Evolutionary conservation across 2,113 vertebrate genomes (phyloP).

Genomic region (Nansenia antarctica): DNA sequence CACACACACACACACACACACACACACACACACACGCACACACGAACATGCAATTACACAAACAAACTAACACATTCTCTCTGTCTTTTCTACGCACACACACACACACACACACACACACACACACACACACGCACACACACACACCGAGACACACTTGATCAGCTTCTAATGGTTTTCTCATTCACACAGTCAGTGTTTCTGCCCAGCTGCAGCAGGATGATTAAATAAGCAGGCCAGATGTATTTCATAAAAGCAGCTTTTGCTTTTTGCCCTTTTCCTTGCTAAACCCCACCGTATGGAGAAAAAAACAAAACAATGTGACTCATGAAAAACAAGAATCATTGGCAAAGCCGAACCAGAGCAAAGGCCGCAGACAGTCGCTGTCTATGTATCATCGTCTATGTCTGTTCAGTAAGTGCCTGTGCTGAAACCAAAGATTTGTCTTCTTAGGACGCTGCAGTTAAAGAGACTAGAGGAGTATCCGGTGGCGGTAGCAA

Average conservation of each 20-base stretch:
- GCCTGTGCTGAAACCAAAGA: not conserved
- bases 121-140: no score
- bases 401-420: no score
- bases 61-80: no score
- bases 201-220: not conserved
- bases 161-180: not conserved
- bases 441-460: not conserved
- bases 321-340: not conserved
- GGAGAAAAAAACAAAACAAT: not conserved
- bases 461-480: not conserved
- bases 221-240: not conserved
- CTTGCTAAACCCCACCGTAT: not conserved
- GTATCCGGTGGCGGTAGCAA: not conserved
- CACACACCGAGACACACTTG: not conserved
- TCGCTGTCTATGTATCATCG: no score
- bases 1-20: no score
- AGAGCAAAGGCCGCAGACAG: not conserved
- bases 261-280: not conserved
- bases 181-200: not conserved
- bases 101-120: no score
- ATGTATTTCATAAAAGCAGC: not conserved
- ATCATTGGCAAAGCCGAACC: no score
- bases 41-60: no score
- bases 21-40: no score
- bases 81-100: no score